Conservation (phyloP, 2,797 vertebrate genomes). For the Silurus lanzhouensis region DNA sequence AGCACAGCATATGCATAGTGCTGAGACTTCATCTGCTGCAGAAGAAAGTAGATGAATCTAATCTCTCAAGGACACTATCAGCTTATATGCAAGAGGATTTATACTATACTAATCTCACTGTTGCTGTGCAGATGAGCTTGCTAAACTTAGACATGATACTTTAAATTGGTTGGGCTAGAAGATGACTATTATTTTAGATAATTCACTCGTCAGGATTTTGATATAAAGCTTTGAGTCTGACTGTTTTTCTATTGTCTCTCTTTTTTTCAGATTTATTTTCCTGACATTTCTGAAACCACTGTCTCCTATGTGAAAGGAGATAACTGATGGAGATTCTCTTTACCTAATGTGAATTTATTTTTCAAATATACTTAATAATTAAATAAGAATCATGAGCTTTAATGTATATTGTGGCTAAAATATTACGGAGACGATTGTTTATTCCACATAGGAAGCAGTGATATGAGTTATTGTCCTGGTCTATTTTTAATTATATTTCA, state of each 20-base stretch:
- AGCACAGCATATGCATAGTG: neutral
- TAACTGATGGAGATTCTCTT: neutral
- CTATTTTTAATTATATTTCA: slow-evolving; percentile 67
- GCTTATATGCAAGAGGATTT: slow-evolving; percentile 72
- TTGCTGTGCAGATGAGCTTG: slow-evolving; percentile 1
- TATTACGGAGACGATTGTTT: neutral
- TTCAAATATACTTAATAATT: neutral
- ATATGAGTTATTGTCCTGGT: slow-evolving; percentile 28
- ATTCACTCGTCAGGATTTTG: neutral
- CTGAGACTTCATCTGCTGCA: slow-evolving; percentile 1
- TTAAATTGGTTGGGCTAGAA: neutral
- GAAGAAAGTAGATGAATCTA: slow-evolving; percentile 12
- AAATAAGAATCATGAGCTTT: neutral
- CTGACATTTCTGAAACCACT: slow-evolving; percentile 3
- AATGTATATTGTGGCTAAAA: neutral
- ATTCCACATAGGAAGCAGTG: neutral
- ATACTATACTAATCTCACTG: slow-evolving; percentile 57
- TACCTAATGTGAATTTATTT: neutral
- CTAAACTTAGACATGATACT: slow-evolving; percentile 27
- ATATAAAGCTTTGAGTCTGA: neutral
- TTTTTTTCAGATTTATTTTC: slow-evolving; percentile 34
- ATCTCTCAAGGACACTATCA: slow-evolving; percentile 57
- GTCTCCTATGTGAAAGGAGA: neutral
- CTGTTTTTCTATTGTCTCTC: slow-evolving; percentile 2
- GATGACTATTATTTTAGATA: neutral